Evolutionary conservation across 2,888 invertebrate genomes (phyloP), one percentile per base, ranked within the genome.

Genomic region (Coremacera marginata): DNA sequence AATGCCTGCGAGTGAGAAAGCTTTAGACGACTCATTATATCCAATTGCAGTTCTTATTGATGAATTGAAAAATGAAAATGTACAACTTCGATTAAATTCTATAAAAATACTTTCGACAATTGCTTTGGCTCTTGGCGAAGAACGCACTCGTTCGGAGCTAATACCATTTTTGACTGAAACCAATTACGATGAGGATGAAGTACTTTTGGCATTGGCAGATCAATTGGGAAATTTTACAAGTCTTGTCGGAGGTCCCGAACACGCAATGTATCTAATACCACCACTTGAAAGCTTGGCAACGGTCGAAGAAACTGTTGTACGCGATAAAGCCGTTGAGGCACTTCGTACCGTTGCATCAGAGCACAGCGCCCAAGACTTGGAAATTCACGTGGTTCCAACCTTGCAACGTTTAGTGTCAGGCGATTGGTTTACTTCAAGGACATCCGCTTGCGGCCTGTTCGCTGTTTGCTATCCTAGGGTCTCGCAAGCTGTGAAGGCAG

Each of bases 171-270:
- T 97, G 81, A 97, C 97, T 80, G 99, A 99, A 89, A 99, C 99
- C 2, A 99, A 99, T 86, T 99, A 99, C 89, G 99, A 99, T 91
- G 99, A 99, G 90, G 99, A 99, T 90, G 99, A 99, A 91, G 99
- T 99, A 11, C 91, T 99, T 22, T 90, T 99, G 85, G 99, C 99
- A 1, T 91, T 99, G 81, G 99, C 99, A 25, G 99, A 99, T 90
- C 99, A 99, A 90, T 92, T 99, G 81, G 99, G 99, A 86, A 95
- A 94, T 86, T 99, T 99, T 90, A 98, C 98, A 81, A 95, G 90
- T 82, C 91, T 99, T 78, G 98, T 99, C 75, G 99, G 99, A 72
- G 99, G 99, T 0, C 95, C 98, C 3, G 99, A 99, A 87, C 95
- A 93, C 89, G 99, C 98, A 0, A 96, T 98, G 90, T 98, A 96